Conservation (phyloP, 2,888 invertebrate genomes). For the Cybosia mesomella region DNA sequence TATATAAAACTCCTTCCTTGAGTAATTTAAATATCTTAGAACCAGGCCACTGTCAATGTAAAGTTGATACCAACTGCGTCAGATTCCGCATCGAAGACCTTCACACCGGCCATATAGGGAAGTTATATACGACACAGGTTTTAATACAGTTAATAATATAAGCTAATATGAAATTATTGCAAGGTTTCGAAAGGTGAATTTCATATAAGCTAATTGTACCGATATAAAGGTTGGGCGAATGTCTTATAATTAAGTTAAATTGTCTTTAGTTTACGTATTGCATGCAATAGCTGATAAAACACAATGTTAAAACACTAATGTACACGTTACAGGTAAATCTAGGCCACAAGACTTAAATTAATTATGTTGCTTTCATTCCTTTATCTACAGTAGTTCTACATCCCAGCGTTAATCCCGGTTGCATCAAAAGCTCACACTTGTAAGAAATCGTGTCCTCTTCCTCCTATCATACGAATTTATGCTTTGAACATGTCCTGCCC, state of each 20-base stretch:
- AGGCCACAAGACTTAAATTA: background rate
- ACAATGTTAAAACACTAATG: background rate
- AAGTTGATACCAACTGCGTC: conserved; percentile 7
- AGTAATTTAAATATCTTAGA: conserved; percentile 40
- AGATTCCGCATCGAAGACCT: conserved; percentile 71
- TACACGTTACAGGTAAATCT: background rate
- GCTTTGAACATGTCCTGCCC: no score
- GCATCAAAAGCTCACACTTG: background rate
- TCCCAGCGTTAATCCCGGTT: background rate
- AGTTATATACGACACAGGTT: conserved; percentile 40
- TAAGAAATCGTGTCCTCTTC: no score
- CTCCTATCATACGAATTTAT: no score
- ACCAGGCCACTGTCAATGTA: conserved; percentile 59
- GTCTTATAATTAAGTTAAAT: background rate
- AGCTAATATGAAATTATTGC: conserved; percentile 20
- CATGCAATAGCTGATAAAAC: background rate
- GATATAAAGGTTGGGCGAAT: conserved; percentile 25
- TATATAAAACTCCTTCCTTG: conserved; percentile 41
- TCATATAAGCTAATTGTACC: conserved; percentile 27
- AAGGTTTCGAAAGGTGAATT: conserved; percentile 2
- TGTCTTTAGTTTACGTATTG: background rate
- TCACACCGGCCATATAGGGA: conserved; percentile 53
- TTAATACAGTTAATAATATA: conserved; percentile 22
- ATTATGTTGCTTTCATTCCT: background rate
- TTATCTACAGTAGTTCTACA: background rate